Conservation (phyloP, 2,113 vertebrate species). For the Gambusia holbrooki region DNA sequence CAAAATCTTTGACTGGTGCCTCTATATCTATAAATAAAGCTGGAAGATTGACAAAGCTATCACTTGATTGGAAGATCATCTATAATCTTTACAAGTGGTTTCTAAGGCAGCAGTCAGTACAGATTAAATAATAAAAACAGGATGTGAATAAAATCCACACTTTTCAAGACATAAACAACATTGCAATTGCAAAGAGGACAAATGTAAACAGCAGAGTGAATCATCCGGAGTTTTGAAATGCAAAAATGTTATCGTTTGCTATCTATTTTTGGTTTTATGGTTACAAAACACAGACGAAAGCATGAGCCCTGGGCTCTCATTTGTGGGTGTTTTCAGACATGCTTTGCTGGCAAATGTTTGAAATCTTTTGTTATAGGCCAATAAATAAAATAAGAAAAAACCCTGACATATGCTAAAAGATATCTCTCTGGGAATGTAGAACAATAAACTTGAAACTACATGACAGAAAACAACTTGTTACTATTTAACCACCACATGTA, state of each 20-base stretch:
- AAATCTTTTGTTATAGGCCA: constrained; percentile 43
- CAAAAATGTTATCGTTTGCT: constrained; percentile 1
- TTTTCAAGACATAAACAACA: not conserved
- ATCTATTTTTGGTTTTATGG: constrained; percentile 40
- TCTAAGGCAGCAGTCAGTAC: not conserved
- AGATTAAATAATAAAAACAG: constrained; percentile 3
- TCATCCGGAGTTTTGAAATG: constrained; percentile 25
- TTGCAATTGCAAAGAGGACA: not conserved
- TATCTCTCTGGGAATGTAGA: not conserved
- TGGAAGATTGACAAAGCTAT: not conserved
- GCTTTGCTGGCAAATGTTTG: constrained; percentile 36
- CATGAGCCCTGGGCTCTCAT: constrained; percentile 36
- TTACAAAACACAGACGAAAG: constrained; percentile 42
- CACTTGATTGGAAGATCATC: not conserved
- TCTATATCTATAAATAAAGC: too few relatives aligned
- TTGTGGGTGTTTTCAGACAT: constrained; percentile 40
- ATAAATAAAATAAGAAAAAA: not conserved
- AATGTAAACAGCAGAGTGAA: constrained; percentile 5
- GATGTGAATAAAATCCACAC: not conserved
- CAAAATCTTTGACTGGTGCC: too few relatives aligned
- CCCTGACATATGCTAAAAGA: too few relatives aligned
- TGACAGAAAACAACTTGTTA: not conserved
- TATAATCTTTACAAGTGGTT: not conserved
- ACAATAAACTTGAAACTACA: not conserved
- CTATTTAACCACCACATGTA: not conserved